Base-by-base conservation (phyloP, 2,797 vertebrate species). In the Sebastolobus altivelis region DNA sequence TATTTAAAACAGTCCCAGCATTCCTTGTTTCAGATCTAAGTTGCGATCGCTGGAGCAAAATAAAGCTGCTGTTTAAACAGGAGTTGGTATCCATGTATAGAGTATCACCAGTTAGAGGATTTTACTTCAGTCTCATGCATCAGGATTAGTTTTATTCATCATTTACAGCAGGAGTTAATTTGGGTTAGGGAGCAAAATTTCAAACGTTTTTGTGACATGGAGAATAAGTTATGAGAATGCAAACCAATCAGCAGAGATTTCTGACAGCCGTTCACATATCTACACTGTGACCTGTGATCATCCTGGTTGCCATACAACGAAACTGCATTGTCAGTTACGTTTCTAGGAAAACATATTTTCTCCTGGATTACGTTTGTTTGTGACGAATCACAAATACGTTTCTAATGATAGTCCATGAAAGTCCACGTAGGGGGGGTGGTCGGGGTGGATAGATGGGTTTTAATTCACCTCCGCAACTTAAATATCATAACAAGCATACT, bases 51-150 rank as follows among this genome's bases (percentile, higher is more conserved):
- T 84, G 80, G 80, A 79, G 82, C 84, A 86, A 85, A 85, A 70
- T 62, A 68, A 88, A 62, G 80, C 83, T 90, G 84, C 87, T 91
- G 91, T 84, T 89, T 79, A 27, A 83, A 79, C 60, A 87, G 65
- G 68, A 78, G 65, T 52, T 68, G 72, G 70, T 68, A 37, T 79
- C 59, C 68, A 67, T 22, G 72, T 65, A 67, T 67, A 63, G 77
- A 77, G 72, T 74, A 61, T 80, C 77, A 18, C 54, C 83, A 20
- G 52, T 54, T 79, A 75, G 66, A 75, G 63, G 38, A 76, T 82
- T 85, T 79, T 37, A 58, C 25, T 69, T 75, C 72, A 66, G 69
- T 62, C 75, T 60, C 54, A 65, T 83, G 80, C 49, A 78, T 22
- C n/a, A 80, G 65, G 58, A 80, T 81, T 87, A 52, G 83, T 87